Percentiles rank a stretch among this genome's conserved stretches.
Conservation (phyloP, 2,888 invertebrate genomes). For the Bellardia bayeri region DNA sequence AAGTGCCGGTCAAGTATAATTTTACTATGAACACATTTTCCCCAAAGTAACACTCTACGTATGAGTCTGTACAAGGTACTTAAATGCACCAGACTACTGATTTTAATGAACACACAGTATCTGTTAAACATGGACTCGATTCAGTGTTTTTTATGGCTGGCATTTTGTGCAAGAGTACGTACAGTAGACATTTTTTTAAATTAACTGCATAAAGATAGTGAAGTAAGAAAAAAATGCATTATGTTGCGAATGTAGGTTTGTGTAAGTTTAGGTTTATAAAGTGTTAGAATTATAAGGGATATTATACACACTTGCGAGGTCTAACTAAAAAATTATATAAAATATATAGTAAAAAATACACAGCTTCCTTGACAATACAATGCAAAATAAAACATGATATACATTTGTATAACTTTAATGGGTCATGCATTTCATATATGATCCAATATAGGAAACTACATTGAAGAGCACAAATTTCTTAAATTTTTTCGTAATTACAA, state of each 20-base stretch:
- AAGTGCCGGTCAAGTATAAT: conserved; percentile 83
- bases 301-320: neutral
- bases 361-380: no score
- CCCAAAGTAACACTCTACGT: conserved; percentile 21
- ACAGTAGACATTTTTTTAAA: conserved; percentile 1
- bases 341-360: no score
- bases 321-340: neutral
- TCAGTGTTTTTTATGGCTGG: neutral
- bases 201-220: conserved; percentile 27
- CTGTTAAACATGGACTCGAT: neutral
- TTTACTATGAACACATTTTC: conserved; percentile 51
- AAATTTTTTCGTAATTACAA: no score
- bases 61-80: conserved; percentile 5
- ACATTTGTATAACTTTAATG: no score
- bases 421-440: no score
- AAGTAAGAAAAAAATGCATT: conserved; percentile 3
- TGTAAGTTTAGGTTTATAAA: conserved; percentile 13
- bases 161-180: neutral
- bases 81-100: conserved; percentile 63
- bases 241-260: neutral
- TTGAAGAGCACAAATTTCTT: no score
- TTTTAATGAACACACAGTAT: conserved; percentile 54
- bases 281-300: conserved; percentile 12
- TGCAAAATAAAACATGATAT: no score
- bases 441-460: no score